Conservation (phyloP, 2,888 invertebrate genomes). For the Dryadula phaetusa region DNA sequence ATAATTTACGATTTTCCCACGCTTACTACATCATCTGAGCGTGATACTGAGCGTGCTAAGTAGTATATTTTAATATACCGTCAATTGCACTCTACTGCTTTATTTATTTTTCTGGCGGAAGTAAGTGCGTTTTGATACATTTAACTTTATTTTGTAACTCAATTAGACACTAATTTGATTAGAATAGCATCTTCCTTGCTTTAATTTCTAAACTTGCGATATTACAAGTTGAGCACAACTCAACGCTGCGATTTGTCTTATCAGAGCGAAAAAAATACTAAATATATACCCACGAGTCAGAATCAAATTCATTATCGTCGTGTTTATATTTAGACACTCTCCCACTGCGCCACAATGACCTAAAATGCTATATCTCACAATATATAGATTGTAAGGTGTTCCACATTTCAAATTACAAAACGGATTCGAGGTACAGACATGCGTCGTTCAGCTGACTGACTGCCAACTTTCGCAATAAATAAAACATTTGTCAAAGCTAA, state of each 20-base stretch:
- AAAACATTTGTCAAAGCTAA: slow-evolving; percentile 20
- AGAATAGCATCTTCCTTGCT: no score
- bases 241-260: no score
- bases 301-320: background rate
- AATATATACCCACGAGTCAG: no score
- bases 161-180: no score
- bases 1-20: background rate
- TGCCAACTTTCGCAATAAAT: slow-evolving; percentile 39
- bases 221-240: no score
- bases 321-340: background rate
- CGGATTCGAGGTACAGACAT: slow-evolving; percentile 27
- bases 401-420: slow-evolving; percentile 16
- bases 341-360: background rate
- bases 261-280: no score
- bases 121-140: no score
- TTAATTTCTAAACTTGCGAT: no score
- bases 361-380: background rate
- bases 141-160: no score
- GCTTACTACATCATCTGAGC: background rate
- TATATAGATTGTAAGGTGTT: slow-evolving; percentile 8
- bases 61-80: no score
- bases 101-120: no score
- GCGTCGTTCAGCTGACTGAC: slow-evolving; percentile 26
- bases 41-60: background rate
- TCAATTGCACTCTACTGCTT: no score